Base-by-base conservation (phyloP, 2,113 vertebrate species). In the Epinephelus cyanopodus region DNA sequence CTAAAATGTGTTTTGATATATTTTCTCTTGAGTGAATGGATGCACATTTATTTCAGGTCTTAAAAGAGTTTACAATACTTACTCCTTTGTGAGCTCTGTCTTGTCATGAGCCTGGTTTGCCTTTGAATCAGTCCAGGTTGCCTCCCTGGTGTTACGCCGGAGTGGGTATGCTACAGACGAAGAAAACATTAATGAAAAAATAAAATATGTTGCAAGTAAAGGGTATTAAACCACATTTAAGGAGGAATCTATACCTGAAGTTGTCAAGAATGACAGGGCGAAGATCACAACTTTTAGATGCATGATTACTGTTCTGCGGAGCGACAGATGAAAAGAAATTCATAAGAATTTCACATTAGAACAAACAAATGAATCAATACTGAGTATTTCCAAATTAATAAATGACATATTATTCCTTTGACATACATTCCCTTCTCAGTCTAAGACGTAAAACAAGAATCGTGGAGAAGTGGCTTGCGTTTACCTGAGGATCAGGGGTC, bases 111-210 rank as follows among this genome's bases (percentile, higher is more conserved):
- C 94, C 67, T 96, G 87, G 0, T 94, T 85, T 1, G 89, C 93
- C 70, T 92, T 93, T 84, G 95, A 95, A 77, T 94, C 92, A 6
- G 86, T 90, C 96, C 95, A 94, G 74, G 91, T 89, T 37, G 88
- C 74, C 33, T 94, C 94, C 69, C 63, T 89, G 33, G 64, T 64
- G 58, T 89, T 74, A 77, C 86, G 92, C 17, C 85, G 87, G 27
- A 92, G 56, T 53, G 95, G 95, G 64, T 83, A 89, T 15, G 92
- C 95, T 96, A 37, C 19, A 89, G 39, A 73, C 4, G 57, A 72
- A 58, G 21, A 57, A 27, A 45, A n/a, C 6, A 81, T 33, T 57
- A 11, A 64, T 84, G 0, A 17, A 68, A 58, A 39, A n/a, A 23
- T 85, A 56, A 57, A 29, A 61, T 14, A 42, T 9, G 29, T 2